phyloP scores from a whole-genome alignment of 1,140 invertebrate species.

The Neuroterus valhalla region DNA sequence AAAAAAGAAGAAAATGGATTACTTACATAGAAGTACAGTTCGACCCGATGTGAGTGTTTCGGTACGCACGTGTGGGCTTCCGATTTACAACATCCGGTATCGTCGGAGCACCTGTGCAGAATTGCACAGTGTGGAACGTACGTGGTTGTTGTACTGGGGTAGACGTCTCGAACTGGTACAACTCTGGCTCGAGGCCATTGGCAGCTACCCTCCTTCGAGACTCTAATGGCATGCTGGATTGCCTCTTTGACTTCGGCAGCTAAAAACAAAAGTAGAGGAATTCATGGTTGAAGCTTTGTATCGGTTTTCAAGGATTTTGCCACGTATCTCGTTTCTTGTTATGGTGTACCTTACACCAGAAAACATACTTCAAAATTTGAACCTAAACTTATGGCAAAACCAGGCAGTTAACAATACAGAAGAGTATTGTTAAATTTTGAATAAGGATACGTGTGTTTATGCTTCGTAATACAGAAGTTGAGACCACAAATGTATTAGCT shows the following conservation, averaged over 20 bases:
- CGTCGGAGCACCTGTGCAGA: slow-evolving; percentile 84
- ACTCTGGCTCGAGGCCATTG: slow-evolving; percentile 78
- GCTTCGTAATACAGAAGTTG: no score
- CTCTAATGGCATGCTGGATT: slow-evolving; percentile 76
- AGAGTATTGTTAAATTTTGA: no score
- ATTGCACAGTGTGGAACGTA: slow-evolving; percentile 85
- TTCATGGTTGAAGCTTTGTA: slow-evolving; percentile 5
- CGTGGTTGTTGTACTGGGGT: slow-evolving; percentile 81
- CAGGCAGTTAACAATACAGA: no score
- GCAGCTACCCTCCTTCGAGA: slow-evolving; percentile 78
- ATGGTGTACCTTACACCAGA: no score
- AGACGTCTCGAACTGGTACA: slow-evolving; percentile 78
- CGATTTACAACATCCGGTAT: slow-evolving; percentile 83
- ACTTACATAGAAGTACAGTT: slow-evolving; percentile 85
- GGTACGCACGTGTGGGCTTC: slow-evolving; percentile 80
- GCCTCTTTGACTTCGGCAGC: slow-evolving; percentile 72
- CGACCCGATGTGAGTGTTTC: slow-evolving; percentile 79
- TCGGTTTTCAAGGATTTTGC: no score
- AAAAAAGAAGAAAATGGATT: slow-evolving; percentile 30
- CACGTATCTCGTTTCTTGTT: no score
- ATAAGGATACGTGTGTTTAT: no score
- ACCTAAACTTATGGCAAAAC: no score
- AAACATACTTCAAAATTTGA: no score
- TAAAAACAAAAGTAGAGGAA: slow-evolving; percentile 57
- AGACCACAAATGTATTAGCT: no score